Evolutionary conservation across 1,140 invertebrate genomes (phyloP).

Genomic region (Megalopta genalis): DNA sequence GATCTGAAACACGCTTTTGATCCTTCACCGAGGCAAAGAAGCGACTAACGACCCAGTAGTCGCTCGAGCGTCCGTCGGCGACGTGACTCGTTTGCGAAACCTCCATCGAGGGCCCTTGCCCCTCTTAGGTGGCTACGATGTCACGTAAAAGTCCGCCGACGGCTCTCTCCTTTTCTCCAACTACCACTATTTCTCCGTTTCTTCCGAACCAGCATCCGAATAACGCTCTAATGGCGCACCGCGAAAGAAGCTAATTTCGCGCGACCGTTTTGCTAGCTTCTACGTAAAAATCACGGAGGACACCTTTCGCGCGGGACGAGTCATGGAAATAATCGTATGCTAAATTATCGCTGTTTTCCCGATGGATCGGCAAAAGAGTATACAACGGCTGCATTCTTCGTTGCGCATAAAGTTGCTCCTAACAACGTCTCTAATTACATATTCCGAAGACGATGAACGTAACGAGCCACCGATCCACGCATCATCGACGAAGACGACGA

Average conservation of each 20-base stretch:
- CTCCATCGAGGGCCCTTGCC: not conserved
- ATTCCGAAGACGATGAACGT: too few relatives aligned
- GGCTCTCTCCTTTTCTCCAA: not conserved
- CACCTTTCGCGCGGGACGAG: too few relatives aligned
- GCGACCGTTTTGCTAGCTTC: not conserved
- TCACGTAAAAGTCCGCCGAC: constrained; percentile 36
- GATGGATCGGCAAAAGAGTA: too few relatives aligned
- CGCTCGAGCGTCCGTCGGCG: constrained; percentile 17
- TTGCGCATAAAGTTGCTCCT: too few relatives aligned
- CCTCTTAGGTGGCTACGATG: not conserved
- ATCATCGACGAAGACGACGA: not conserved
- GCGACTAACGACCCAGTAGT: constrained; percentile 44
- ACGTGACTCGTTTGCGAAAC: constrained; percentile 50
- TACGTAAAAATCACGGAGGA: not conserved
- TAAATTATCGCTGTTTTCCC: too few relatives aligned
- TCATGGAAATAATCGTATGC: too few relatives aligned
- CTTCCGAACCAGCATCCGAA: constrained; percentile 28
- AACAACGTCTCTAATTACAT: too few relatives aligned
- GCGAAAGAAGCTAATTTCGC: constrained; percentile 27
- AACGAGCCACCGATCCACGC: not conserved
- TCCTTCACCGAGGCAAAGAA: constrained; percentile 32
- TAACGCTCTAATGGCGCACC: constrained; percentile 25
- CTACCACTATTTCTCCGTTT: too few relatives aligned
- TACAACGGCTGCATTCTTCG: too few relatives aligned
- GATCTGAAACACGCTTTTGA: constrained; percentile 38